Base-by-base conservation (phyloP, 2,888 invertebrate genomes). In the Sinohyriopsis cumingii region DNA sequence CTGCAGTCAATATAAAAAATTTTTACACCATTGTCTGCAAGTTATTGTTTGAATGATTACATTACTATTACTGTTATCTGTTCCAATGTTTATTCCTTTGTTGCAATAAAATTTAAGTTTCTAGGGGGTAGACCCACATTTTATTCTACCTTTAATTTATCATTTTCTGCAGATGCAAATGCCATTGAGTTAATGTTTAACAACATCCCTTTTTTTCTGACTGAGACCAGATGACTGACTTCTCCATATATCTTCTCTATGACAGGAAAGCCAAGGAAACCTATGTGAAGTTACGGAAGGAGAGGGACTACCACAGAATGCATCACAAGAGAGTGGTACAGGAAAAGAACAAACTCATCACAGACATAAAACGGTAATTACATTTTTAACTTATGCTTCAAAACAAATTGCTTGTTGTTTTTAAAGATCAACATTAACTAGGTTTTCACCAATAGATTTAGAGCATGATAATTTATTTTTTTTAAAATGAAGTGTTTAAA, bases 291-390 rank as follows among this genome's bases (percentile, higher is more conserved):
- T 81, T 90, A 66, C 78, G 89, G 53, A 90, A 89, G 72, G 90
- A 90, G 72, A 79, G 90, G 67, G 90, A 90, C 70, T 90, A 87
- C 72, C 90, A 90, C 72, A 84, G 89, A 60, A 89, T 90, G 88
- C 89, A 90, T 71, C 90, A 90, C 69, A 88, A 88, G 72, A 79
- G 90, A 22, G 87, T 90, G 45, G 88, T 89, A 9, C 90, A 90
- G 79, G 90, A 90, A 79, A 90, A 90, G 75, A 89, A 90, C 72
- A 87, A 86, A 68, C 83, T 90, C 3, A 86, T 90, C 54, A 86
- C 84, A 59, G 90, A 90, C 67, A 82, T 90, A 55, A 89, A 89
- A 74, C 84, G 88, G 87, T 88, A 77, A 33, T 5, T 28, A 12
- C 7, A 54, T 33, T 63, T 20, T 25, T 24, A 22, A 25, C 4